Conservation (phyloP, 2,113 vertebrate species). For the Dipodomys ordii region DNA sequence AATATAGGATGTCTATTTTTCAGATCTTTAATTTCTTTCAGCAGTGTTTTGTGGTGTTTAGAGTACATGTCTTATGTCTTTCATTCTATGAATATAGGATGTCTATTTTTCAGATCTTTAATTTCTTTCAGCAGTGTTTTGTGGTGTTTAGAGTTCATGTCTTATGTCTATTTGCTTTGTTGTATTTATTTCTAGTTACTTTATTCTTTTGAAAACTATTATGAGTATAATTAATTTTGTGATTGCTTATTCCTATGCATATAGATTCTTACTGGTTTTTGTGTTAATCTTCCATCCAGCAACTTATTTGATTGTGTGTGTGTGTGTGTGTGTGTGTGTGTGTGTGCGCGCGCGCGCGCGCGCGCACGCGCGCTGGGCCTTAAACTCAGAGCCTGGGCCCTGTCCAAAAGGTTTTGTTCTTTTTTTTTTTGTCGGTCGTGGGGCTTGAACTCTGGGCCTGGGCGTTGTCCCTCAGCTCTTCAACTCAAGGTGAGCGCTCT, state of each 20-base stretch:
- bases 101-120: background rate
- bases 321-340: background rate
- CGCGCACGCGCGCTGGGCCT: too few species aligned
- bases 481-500: too few species aligned
- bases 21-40: background rate
- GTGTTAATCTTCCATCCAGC: background rate
- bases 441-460: too few species aligned
- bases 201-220: background rate
- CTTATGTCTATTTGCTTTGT: background rate
- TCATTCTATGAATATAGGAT: background rate
- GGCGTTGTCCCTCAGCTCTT: too few species aligned
- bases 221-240: background rate
- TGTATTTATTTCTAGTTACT: background rate
- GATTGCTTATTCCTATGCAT: background rate
- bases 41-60: slow-evolving; percentile 11
- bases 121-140: background rate
- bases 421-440: too few species aligned
- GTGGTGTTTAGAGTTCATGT: background rate
- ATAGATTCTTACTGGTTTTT: background rate
- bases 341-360: background rate
- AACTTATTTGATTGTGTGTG: background rate
- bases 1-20: background rate
- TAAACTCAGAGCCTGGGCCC: background rate
- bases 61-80: background rate
- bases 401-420: too few species aligned